A percentile compares a stretch with the other conserved stretches of the same genome.
Conservation (phyloP, 1,140 invertebrate genomes). For the Procambarus virginalis region DNA sequence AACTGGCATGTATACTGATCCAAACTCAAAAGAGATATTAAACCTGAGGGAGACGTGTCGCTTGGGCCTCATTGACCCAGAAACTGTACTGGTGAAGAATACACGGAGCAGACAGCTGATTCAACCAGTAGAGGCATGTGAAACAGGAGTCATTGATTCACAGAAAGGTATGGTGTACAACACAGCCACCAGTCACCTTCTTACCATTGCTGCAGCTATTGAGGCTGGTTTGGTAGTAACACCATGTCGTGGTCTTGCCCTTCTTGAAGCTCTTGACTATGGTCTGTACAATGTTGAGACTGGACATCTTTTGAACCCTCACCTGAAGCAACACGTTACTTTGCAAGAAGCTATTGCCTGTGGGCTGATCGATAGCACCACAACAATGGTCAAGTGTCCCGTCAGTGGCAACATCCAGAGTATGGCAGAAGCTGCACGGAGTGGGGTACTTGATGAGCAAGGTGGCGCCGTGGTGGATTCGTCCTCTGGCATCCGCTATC, state of each 20-base stretch:
- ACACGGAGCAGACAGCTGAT: slow-evolving; percentile 85
- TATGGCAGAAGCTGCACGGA: slow-evolving; percentile 81
- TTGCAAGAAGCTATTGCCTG: slow-evolving; percentile 84
- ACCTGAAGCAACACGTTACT: slow-evolving; percentile 80
- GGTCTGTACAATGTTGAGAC: slow-evolving; percentile 87
- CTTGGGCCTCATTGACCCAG: slow-evolving; percentile 88
- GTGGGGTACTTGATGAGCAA: slow-evolving; percentile 52
- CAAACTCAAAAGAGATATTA: slow-evolving; percentile 81
- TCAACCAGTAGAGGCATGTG: slow-evolving; percentile 88
- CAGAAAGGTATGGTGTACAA: slow-evolving; percentile 90
- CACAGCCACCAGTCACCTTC: slow-evolving; percentile 86
- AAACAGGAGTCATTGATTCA: slow-evolving; percentile 89
- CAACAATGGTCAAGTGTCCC: slow-evolving; percentile 87
- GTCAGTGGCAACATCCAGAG: slow-evolving; percentile 83
- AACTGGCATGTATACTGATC: slow-evolving; percentile 85
- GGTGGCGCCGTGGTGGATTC: slow-evolving; percentile 80
- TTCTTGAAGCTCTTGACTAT: slow-evolving; percentile 88
- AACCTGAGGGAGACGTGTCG: slow-evolving; percentile 89
- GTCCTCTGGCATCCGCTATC: slow-evolving; percentile 78
- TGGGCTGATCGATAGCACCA: slow-evolving; percentile 88
- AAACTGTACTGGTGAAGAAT: slow-evolving; percentile 92
- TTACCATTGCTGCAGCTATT: slow-evolving; percentile 83
- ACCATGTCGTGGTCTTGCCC: slow-evolving; percentile 83
- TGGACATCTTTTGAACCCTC: slow-evolving; percentile 87
- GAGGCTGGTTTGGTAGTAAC: slow-evolving; percentile 85